These are phyloP conservation scores for Platysteira castanea DNA, from an alignment of 2,113 vertebrate species.

Conservation along the genomic window DNA sequence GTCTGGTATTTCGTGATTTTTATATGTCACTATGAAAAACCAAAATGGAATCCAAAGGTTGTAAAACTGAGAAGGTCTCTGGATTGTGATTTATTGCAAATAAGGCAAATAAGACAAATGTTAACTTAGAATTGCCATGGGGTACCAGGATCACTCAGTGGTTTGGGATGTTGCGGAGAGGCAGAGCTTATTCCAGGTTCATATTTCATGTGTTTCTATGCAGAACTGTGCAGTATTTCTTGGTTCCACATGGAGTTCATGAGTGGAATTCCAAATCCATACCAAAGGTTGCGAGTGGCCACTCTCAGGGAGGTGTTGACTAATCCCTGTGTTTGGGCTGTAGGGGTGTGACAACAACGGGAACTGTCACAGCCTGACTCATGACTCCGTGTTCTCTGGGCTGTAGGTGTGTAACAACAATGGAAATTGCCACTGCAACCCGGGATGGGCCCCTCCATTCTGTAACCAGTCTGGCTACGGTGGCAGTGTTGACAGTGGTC, in stretches of 20 bases:
- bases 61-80: neutral
- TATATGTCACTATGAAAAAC: neutral
- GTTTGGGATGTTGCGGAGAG: neutral
- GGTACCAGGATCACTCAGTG: neutral
- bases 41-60: neutral
- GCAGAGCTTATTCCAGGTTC: neutral
- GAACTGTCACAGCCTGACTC: constrained; percentile 75
- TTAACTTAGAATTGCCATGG: neutral
- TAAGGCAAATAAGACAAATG: neutral
- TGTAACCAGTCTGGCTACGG: constrained; percentile 77
- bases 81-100: neutral
- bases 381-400: neutral
- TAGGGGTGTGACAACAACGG: constrained; percentile 76
- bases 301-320: neutral
- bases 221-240: no score
- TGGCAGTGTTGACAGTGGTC: constrained; percentile 84
- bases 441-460: constrained; percentile 79
- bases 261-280: neutral
- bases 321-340: neutral
- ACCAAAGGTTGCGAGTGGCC: neutral
- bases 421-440: constrained; percentile 72
- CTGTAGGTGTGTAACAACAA: neutral
- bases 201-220: neutral
- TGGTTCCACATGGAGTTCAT: neutral
- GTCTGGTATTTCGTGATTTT: neutral